Evolutionary conservation across 2,113 vertebrate genomes (phyloP).

Genomic region (Eulemur rufifrons): DNA sequence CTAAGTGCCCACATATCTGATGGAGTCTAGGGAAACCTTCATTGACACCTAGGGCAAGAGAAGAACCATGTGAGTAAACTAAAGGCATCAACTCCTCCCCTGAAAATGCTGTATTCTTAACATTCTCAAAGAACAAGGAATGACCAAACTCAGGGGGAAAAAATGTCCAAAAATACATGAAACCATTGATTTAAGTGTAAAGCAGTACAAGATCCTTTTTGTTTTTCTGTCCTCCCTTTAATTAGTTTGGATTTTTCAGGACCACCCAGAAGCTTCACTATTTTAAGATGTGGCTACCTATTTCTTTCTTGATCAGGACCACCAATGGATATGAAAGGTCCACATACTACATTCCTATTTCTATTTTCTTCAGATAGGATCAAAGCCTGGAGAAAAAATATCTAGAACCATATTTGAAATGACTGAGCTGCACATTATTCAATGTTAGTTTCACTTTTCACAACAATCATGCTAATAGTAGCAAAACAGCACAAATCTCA

Average conservation of each 20-base stretch:
- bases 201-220: not conserved
- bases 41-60: not conserved
- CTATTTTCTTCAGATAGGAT: not conserved
- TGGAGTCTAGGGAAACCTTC: not conserved
- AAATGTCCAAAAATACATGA: not conserved
- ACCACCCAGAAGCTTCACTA: constrained; percentile 13
- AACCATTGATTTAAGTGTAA: constrained; percentile 37
- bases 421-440: not conserved
- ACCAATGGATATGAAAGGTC: not conserved
- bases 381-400: not conserved
- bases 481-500: not conserved
- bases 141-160: not conserved
- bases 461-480: not conserved
- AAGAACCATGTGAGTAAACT: not conserved
- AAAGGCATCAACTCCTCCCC: not conserved
- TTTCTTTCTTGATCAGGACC: not conserved
- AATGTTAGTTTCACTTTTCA: not conserved
- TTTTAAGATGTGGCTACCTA: not conserved
- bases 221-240: constrained; percentile 38
- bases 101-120: not conserved
- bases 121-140: constrained; percentile 1
- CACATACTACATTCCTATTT: not conserved
- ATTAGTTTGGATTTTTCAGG: not conserved
- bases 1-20: not conserved
- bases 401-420: not conserved